Conservation (phyloP, 2,797 vertebrate species). For the Pipistrellus pygmaeus region DNA sequence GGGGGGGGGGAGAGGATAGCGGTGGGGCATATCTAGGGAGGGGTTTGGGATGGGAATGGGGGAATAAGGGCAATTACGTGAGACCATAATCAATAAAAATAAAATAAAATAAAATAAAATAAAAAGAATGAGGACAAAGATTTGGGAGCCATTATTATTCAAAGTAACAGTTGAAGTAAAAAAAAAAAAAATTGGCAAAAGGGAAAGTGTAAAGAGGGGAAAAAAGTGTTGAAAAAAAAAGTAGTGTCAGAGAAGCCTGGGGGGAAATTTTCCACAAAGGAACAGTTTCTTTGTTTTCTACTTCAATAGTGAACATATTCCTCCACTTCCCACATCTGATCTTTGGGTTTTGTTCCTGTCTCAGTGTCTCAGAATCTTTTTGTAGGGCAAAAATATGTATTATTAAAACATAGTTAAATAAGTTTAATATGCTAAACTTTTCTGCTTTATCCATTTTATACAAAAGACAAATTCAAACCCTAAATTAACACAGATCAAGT, state of each 20-base stretch:
- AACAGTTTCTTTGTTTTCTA: neutral
- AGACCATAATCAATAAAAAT: too few relatives aligned
- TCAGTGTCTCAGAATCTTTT: neutral
- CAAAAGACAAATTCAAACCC: neutral
- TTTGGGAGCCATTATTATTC: neutral
- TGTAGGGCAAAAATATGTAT: neutral
- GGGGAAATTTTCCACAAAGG: neutral
- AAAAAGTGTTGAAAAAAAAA: neutral
- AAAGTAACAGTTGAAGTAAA: neutral
- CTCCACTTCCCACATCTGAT: neutral
- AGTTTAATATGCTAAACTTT: neutral
- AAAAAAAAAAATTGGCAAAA: neutral
- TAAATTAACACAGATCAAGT: neutral
- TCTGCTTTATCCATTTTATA: neutral
- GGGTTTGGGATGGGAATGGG: too few relatives aligned
- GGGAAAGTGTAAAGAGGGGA: neutral
- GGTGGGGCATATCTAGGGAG: too few relatives aligned
- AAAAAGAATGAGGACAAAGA: neutral
- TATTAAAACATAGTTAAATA: neutral
- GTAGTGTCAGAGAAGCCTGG: neutral
- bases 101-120: too few relatives aligned
- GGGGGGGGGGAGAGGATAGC: too few relatives aligned
- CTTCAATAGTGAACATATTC: neutral
- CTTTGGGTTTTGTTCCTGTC: neutral
- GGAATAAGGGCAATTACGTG: too few relatives aligned